phyloP scores from a whole-genome alignment of 2,888 invertebrate genomes.

The Tridacna gigas region DNA sequence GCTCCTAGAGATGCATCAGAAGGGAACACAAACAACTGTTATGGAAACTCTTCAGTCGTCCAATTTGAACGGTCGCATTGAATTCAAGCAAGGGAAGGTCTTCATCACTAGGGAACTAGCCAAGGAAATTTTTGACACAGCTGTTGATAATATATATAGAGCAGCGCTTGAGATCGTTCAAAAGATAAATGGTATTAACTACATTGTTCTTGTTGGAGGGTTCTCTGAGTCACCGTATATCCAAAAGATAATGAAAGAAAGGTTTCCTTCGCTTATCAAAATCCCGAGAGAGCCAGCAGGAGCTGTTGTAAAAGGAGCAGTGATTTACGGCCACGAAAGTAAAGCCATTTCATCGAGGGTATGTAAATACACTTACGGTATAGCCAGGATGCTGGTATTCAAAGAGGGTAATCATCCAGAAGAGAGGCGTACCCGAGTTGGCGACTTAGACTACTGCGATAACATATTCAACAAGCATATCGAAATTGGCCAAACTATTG shows the following conservation, averaged over 20 bases:
- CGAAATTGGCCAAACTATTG: constrained; percentile 35
- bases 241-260: constrained; percentile 24
- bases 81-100: constrained; percentile 46
- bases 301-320: constrained; percentile 60
- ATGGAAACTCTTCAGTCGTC: constrained; percentile 27
- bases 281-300: constrained; percentile 48
- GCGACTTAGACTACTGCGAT: constrained; percentile 34
- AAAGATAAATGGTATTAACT: constrained; percentile 2
- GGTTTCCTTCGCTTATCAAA: constrained; percentile 17
- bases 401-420: constrained; percentile 31
- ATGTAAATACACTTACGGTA: constrained; percentile 60
- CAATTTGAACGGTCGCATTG: constrained; percentile 5
- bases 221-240: constrained; percentile 42
- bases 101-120: constrained; percentile 17
- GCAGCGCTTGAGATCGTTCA: constrained; percentile 3
- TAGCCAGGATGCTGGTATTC: constrained; percentile 51
- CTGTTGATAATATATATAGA: constrained; percentile 22
- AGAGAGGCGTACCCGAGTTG: constrained; percentile 26
- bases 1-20: constrained; percentile 30
- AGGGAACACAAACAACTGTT: neutral
- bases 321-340: constrained; percentile 50
- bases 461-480: constrained; percentile 58
- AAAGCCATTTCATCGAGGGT: constrained; percentile 47
- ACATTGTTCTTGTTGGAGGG: constrained; percentile 47
- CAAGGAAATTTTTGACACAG: constrained; percentile 35